Conservation (phyloP, 2,797 vertebrate genomes). For the Adelosebastes latens region DNA sequence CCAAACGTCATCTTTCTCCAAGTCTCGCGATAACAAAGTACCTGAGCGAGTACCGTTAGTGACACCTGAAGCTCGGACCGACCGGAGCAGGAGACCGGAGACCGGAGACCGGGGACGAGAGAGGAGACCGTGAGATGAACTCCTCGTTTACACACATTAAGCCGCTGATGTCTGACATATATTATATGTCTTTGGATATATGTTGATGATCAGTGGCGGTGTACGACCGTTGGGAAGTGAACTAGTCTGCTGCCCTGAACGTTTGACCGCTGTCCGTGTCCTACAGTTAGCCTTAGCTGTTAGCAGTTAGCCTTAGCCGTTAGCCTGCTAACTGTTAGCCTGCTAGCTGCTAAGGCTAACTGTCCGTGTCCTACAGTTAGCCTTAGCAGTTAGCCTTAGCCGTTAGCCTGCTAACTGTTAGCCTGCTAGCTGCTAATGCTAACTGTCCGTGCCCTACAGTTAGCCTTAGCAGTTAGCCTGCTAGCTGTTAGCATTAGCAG, state of each 20-base stretch:
- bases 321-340: not conserved
- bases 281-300: conserved; percentile 62
- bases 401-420: too few species aligned
- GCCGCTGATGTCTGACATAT: not conserved
- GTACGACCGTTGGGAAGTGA: not conserved
- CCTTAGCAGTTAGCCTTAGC: too few species aligned
- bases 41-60: conserved; percentile 39
- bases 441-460: too few species aligned
- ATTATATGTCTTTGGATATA: fast-evolving
- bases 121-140: conserved; percentile 49
- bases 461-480: too few species aligned
- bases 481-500: too few species aligned
- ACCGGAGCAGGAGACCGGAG: conserved; percentile 44
- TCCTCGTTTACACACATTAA: not conserved
- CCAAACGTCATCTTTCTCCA: not conserved
- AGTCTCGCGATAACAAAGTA: conserved; percentile 73
- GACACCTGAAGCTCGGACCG: conserved; percentile 60
- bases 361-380: too few species aligned
- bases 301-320: conserved; percentile 34
- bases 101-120: conserved; percentile 22
- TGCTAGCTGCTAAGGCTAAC: too few species aligned
- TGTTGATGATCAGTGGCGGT: too few species aligned
- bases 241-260: conserved; percentile 18
- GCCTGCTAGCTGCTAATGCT: too few species aligned
- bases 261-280: conserved; percentile 75